Conservation (phyloP, 2,888 invertebrate genomes). For the Coenonympha glycerion region DNA sequence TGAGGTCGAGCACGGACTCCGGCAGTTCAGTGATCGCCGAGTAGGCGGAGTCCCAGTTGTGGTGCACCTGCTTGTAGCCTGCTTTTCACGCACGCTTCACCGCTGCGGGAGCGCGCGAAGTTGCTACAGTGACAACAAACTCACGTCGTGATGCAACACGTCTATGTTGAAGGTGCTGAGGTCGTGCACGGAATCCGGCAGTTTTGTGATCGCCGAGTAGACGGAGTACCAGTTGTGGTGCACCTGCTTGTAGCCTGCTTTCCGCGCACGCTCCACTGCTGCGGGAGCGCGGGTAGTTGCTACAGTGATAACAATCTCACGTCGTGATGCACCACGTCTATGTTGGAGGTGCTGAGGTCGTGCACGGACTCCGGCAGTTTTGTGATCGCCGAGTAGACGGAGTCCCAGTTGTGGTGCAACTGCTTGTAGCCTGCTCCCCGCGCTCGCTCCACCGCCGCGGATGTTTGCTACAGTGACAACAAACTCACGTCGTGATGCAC, state of each 20-base stretch:
- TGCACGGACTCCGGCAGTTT: constrained; percentile 44
- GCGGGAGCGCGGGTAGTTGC: no score
- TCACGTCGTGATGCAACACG: constrained; percentile 53
- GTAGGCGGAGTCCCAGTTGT: constrained; percentile 8
- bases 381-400: constrained; percentile 17
- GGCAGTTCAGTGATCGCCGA: constrained; percentile 35
- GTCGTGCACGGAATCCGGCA: constrained; percentile 51
- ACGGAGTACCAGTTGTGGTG: constrained; percentile 19
- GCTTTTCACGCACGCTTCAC: no score
- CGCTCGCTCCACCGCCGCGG: no score
- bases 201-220: constrained; percentile 10
- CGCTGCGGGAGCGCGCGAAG: no score
- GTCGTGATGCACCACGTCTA: constrained; percentile 53
- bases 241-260: constrained; percentile 22
- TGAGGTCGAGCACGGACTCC: constrained; percentile 37
- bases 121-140: constrained; percentile 24
- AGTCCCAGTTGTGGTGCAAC: constrained; percentile 16
- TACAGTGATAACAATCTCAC: constrained; percentile 38
- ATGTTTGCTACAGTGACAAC: neutral
- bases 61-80: no score
- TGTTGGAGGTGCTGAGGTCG: constrained; percentile 51
- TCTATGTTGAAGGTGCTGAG: constrained; percentile 54
- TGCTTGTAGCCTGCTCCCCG: constrained; percentile 20
- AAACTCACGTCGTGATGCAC: constrained; percentile 50
- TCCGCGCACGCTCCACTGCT: no score